Conservation (phyloP, 2,797 vertebrate genomes). For the Trachurus trachurus region DNA sequence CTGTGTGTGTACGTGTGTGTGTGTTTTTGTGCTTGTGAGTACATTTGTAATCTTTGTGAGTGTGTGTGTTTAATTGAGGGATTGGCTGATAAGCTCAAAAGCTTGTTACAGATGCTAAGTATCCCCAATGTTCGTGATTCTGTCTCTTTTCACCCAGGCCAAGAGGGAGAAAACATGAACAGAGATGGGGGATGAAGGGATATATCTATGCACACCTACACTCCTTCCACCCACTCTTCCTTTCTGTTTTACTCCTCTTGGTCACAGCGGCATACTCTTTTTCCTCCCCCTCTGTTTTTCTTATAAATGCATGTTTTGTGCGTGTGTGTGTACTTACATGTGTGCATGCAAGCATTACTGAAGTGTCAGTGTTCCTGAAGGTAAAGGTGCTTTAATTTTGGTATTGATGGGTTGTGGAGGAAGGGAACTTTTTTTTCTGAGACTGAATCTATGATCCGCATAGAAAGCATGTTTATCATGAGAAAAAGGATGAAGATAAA, state of each 20-base stretch:
- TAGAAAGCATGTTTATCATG: slow-evolving; percentile 61
- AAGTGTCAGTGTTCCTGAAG: slow-evolving; percentile 37
- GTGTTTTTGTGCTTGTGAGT: not conserved
- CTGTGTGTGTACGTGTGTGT: slow-evolving; percentile 8
- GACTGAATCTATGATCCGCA: slow-evolving; percentile 43
- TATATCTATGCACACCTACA: slow-evolving; percentile 74
- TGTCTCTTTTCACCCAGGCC: slow-evolving; percentile 49
- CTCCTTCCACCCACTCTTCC: slow-evolving; percentile 71
- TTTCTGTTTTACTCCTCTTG: slow-evolving; percentile 58
- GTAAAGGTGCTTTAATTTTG: slow-evolving; percentile 55
- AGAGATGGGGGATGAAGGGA: slow-evolving; percentile 54
- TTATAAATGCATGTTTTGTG: slow-evolving; percentile 19
- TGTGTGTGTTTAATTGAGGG: slow-evolving; percentile 67
- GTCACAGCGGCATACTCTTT: slow-evolving; percentile 58
- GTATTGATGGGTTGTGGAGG: slow-evolving; percentile 22
- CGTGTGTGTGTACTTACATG: slow-evolving; percentile 5
- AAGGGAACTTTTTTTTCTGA: slow-evolving; percentile 36
- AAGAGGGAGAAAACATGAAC: slow-evolving; percentile 45
- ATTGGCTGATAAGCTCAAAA: slow-evolving; percentile 78
- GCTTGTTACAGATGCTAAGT: slow-evolving; percentile 77
- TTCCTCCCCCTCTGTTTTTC: slow-evolving; percentile 51
- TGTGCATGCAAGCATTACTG: slow-evolving; percentile 8
- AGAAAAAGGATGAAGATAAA: slow-evolving; percentile 30
- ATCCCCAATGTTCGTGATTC: slow-evolving; percentile 63
- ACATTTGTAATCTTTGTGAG: slow-evolving; percentile 32